Percentiles rank a stretch among this genome's conserved stretches.
phyloP scores from a whole-genome alignment of 2,888 invertebrate genomes.

The Euzophera pinguis region DNA sequence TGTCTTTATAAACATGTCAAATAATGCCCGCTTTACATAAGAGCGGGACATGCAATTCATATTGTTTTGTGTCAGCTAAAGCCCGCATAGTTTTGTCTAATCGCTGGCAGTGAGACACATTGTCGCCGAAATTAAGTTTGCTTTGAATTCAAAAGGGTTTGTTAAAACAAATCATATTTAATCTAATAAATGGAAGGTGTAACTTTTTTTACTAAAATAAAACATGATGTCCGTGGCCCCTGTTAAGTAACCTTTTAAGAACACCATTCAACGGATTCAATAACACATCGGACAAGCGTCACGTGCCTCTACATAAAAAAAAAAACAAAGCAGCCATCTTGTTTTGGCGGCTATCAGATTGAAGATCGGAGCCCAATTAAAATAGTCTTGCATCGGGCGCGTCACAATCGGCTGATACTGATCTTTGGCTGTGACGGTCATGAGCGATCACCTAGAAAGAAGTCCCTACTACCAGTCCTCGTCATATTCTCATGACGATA shows the following conservation, averaged over 20 bases:
- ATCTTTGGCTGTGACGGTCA: constrained; percentile 63
- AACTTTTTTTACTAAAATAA: too few species aligned
- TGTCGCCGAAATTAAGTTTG: constrained; percentile 28
- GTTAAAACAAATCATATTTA: constrained; percentile 13
- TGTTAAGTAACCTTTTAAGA: constrained; percentile 21
- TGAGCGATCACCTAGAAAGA: constrained; percentile 67
- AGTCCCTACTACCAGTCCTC: constrained; percentile 27
- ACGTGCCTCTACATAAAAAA: constrained; percentile 54
- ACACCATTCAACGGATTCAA: constrained; percentile 28
- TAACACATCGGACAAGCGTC: constrained; percentile 45
- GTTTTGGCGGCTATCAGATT: constrained; percentile 58
- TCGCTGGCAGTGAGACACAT: constrained; percentile 34
- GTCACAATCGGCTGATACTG: constrained; percentile 69
- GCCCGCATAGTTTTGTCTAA: constrained; percentile 60
- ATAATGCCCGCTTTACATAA: constrained; percentile 51
- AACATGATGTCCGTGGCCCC: background rate
- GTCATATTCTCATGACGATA: constrained; percentile 4
- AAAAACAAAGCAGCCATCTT: constrained; percentile 67
- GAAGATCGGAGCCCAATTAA: constrained; percentile 74
- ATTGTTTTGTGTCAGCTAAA: constrained; percentile 38
- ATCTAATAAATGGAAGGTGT: background rate
- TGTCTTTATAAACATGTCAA: constrained; percentile 77
- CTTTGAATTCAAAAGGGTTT: constrained; percentile 37
- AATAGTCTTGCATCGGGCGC: constrained; percentile 76
- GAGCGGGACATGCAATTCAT: constrained; percentile 54